Percentiles rank a stretch among this genome's conserved stretches.
Evolutionary conservation across 2,797 vertebrate genomes (phyloP).

Genomic region (Amblyopsis hoosieri): DNA sequence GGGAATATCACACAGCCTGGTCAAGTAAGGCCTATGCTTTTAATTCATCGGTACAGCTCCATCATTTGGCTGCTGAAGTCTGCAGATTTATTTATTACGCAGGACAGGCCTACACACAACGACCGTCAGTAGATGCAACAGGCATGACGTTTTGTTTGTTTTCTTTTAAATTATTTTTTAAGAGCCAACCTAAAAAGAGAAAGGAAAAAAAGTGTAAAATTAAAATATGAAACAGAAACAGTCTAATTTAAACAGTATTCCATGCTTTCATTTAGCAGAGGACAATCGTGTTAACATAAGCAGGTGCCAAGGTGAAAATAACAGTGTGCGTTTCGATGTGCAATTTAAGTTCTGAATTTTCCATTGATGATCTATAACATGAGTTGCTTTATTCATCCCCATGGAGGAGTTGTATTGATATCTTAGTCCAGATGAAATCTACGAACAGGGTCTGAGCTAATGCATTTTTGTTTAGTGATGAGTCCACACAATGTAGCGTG

Average conservation of each 20-base stretch:
- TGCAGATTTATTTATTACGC: too few species aligned
- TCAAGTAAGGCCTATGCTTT: conserved; percentile 12
- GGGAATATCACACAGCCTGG: conserved; percentile 1
- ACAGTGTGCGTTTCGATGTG: conserved; percentile 35
- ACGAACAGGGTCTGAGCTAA: too few species aligned
- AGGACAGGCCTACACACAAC: conserved; percentile 40
- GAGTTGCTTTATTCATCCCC: too few species aligned
- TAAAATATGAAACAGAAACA: conserved; percentile 2
- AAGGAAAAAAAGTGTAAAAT: conserved; percentile 21
- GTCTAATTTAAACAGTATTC: not conserved
- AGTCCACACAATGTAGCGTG: too few species aligned
- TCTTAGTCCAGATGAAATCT: too few species aligned
- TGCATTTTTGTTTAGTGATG: too few species aligned
- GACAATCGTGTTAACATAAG: conserved; percentile 38
- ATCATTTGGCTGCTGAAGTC: conserved; percentile 1
- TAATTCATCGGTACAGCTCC: conserved; percentile 41
- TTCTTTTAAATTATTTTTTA: not conserved
- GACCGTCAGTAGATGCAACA: conserved; percentile 52
- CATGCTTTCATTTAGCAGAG: not conserved
- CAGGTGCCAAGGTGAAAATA: conserved; percentile 56
- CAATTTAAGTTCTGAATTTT: not conserved
- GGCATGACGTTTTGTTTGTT: not conserved
- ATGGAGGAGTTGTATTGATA: too few species aligned
- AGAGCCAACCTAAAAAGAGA: conserved; percentile 60
- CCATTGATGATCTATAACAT: not conserved